Evolutionary conservation across 2,888 invertebrate species (phyloP).

Genomic region (Latrodectus hesperus): DNA sequence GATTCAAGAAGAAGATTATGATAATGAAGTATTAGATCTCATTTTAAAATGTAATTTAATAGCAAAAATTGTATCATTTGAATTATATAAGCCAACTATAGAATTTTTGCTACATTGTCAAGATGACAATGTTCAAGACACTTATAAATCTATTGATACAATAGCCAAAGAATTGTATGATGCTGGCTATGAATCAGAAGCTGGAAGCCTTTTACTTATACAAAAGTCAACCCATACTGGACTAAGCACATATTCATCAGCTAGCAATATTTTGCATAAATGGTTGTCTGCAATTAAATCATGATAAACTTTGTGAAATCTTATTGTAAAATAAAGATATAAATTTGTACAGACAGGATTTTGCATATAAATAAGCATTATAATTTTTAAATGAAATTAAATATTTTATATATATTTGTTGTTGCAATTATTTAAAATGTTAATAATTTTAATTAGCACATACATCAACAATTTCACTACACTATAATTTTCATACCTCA

Average conservation of each 20-base stretch:
- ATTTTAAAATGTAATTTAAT: slow-evolving; percentile 33
- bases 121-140: slow-evolving; percentile 41
- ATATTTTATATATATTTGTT: too few relatives aligned
- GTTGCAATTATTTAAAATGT: too few relatives aligned
- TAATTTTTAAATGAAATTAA: too few relatives aligned
- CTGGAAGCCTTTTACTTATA: slow-evolving; percentile 51
- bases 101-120: slow-evolving; percentile 54
- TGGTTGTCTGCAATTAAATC: slow-evolving; percentile 34
- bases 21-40: slow-evolving; percentile 51
- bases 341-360: slow-evolving; percentile 18
- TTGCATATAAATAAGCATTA: too few relatives aligned
- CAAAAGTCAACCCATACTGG: slow-evolving; percentile 40
- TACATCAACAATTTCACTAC: too few relatives aligned
- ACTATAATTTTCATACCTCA: too few relatives aligned
- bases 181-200: slow-evolving; percentile 52
- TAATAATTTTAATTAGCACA: too few relatives aligned
- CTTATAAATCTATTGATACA: slow-evolving; percentile 44
- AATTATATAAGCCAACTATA: slow-evolving; percentile 54
- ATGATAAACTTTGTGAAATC: slow-evolving; percentile 14
- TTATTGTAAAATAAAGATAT: slow-evolving; percentile 42
- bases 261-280: slow-evolving; percentile 36
- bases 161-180: slow-evolving; percentile 48
- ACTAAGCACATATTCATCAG: slow-evolving; percentile 57
- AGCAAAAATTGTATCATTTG: slow-evolving; percentile 36
- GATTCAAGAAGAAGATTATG: slow-evolving; percentile 54